Evolutionary conservation across 1,140 invertebrate genomes (phyloP).

Genomic region (Brachionus sp.): DNA sequence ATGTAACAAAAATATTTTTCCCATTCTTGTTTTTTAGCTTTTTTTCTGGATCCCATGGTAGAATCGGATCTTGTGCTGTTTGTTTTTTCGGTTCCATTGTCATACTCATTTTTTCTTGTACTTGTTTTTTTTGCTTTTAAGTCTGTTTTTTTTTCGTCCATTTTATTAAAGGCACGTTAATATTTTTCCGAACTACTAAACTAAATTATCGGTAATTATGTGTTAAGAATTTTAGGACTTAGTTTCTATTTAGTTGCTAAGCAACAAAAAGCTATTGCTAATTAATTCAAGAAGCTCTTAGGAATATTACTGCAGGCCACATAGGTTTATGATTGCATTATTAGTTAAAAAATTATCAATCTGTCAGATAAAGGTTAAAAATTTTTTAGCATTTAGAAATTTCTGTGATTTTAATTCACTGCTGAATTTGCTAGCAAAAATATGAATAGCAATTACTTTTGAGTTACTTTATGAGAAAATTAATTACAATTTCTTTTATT

Average conservation of each 20-base stretch:
- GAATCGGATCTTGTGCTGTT: not conserved
- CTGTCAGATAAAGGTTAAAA: not conserved
- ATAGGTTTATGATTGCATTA: no score
- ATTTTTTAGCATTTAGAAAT: not conserved
- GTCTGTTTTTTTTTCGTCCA: not conserved
- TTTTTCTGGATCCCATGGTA: not conserved
- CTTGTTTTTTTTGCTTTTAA: not conserved
- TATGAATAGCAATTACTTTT: not conserved
- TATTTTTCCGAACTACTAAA: not conserved
- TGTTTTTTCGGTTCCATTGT: not conserved
- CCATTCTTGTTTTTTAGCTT: constrained; percentile 12
- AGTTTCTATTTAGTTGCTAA: not conserved
- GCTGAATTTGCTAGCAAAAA: not conserved
- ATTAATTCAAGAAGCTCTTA: not conserved
- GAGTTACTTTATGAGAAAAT: no score
- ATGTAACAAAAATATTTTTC: constrained; percentile 36
- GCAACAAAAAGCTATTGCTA: not conserved
- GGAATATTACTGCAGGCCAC: no score
- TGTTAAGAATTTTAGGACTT: not conserved
- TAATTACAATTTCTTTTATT: not conserved
- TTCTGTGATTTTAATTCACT: not conserved
- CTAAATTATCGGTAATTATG: not conserved
- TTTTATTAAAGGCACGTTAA: not conserved
- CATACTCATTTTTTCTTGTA: not conserved
- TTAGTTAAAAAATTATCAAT: not conserved